These are phyloP conservation scores for Onthophagus sagittarius DNA, from an alignment of 2,888 invertebrate species.

Conservation along the genomic window DNA sequence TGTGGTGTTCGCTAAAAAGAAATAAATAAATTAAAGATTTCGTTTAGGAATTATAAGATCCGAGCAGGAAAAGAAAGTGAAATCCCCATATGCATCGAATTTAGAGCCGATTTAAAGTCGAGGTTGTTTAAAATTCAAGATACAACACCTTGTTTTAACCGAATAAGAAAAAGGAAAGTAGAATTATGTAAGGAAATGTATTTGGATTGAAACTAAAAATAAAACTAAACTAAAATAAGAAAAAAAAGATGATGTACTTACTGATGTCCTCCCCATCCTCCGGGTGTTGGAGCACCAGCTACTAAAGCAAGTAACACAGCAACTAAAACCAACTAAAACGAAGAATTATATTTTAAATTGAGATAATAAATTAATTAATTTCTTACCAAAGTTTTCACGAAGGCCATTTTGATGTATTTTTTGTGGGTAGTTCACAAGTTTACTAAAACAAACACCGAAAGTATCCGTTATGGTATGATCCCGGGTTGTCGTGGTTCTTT, in stretches of 20 bases:
- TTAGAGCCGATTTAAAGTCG: not conserved
- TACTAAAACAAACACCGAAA: not conserved
- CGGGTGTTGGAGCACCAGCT: conserved; percentile 15
- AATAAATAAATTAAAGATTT: not conserved
- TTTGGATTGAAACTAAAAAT: not conserved
- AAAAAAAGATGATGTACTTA: conserved; percentile 10
- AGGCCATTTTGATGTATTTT: conserved; percentile 7
- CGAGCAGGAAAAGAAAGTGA: not conserved
- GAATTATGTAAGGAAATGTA: not conserved
- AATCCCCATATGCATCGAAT: not conserved
- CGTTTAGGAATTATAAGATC: not conserved
- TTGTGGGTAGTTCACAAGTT: conserved; percentile 6
- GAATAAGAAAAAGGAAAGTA: not conserved
- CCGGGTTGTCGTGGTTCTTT: not conserved
- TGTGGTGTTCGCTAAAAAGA: conserved; percentile 60
- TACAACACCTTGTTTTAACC: not conserved
- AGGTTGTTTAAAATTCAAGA: not conserved
- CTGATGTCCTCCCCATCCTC: conserved; percentile 17
- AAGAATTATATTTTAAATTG: conserved; percentile 1
- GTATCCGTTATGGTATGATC: conserved; percentile 10
- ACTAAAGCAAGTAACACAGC: conserved; percentile 15
- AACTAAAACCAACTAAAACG: conserved; percentile 18
- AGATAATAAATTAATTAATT: conserved; percentile 3
- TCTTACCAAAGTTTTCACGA: conserved; percentile 17
- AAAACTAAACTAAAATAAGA: not conserved